Evolutionary conservation across 2,113 vertebrate species (phyloP).

Genomic region (Bucco capensis): DNA sequence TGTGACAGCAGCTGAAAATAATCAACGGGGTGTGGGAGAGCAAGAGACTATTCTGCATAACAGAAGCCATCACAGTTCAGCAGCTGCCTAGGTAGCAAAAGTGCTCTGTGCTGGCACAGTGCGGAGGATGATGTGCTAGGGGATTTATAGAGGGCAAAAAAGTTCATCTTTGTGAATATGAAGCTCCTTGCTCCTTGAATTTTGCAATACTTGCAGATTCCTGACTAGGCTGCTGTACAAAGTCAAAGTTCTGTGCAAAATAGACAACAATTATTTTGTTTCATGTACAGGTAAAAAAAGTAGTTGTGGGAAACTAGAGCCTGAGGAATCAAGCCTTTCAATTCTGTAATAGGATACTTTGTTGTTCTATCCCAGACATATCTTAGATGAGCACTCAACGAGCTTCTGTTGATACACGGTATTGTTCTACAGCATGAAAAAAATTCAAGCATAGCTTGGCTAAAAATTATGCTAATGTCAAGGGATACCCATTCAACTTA

Average conservation of each 20-base stretch:
- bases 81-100: background rate
- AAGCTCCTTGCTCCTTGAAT: background rate
- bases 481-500: background rate
- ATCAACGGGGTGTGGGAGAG: background rate
- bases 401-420: background rate
- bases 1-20: background rate
- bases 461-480: background rate
- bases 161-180: background rate
- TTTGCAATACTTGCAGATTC: background rate
- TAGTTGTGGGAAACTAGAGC: background rate
- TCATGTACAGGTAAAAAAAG: background rate
- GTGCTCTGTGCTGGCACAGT: background rate
- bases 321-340: background rate
- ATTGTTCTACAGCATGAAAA: background rate
- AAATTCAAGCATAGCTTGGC: background rate
- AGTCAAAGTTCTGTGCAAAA: background rate
- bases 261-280: rapidly evolving
- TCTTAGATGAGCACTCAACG: background rate
- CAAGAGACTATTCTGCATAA: background rate
- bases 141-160: background rate
- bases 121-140: background rate
- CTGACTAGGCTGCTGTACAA: background rate
- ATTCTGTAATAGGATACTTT: background rate
- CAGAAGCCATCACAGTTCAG: background rate
- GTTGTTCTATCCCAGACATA: background rate